Base-by-base conservation (phyloP, 2,888 invertebrate species). In the Harpalus rubripes region DNA sequence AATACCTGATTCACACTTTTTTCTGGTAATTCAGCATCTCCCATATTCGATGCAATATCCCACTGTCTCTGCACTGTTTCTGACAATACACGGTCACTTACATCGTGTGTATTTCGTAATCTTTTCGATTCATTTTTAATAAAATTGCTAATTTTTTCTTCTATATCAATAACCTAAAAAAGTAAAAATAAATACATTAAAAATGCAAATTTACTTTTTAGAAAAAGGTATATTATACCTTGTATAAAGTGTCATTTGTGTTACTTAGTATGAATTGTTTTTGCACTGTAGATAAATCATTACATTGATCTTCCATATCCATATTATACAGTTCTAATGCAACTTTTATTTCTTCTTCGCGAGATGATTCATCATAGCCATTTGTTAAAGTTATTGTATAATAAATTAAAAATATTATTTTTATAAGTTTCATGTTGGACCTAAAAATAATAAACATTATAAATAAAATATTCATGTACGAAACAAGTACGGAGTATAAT, bases 1-100 rank as follows among this genome's bases (percentile, higher is more conserved):
- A n/a, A n/a, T n/a, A 93, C 93, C 89, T 91, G 90, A 61, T 92
- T 92, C 92, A 92, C 93, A 87, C 93, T 92, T n/a, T 92, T 91
- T 44, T 92, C 91, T 1, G 92, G 91, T 78, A 94, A 87, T 63
- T 93, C 87, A 0, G 91, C 89, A 86, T 93, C 93, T 18, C 93
- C 93, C 12, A 93, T 92, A 86, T 92, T 92, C 58, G 92, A 88
- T 0, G 93, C 87, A 4, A 93, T 89, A 10, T 92, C 91, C 85
- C 92, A 92, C 86, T 93, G 93, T 84, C 93, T 89, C 84, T 90
- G 89, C n/a, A 93, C 88, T 8, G 92, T 89, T 16, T 80, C 86
- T 0, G 90, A 88, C 32, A 90, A 85, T 39, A 87, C 85, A 22
- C 72, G 16, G 41, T 56, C 56, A 86, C 84, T 84, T 84, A 86